These are phyloP conservation scores for Arvicanthis niloticus DNA, from an alignment of 2,113 vertebrate species.

Conservation along the genomic window DNA sequence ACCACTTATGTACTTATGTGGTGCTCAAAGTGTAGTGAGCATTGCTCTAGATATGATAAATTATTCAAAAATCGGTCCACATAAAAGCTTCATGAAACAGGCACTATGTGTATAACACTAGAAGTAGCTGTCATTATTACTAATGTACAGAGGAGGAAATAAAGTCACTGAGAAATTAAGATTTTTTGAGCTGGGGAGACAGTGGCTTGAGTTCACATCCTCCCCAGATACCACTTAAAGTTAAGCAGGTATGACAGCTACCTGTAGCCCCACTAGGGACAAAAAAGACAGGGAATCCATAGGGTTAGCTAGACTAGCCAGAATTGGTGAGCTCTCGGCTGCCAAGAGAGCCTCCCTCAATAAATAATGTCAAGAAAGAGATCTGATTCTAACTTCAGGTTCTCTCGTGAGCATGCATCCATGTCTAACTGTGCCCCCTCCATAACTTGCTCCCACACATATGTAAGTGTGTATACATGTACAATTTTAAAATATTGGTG, in stretches of 20 bases:
- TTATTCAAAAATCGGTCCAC: background rate
- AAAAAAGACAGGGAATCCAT: background rate
- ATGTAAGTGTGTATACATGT: background rate
- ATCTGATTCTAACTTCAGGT: background rate
- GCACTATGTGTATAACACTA: background rate
- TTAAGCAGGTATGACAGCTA: background rate
- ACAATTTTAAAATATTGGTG: background rate
- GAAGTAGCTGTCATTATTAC: background rate
- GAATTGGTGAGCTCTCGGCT: no score
- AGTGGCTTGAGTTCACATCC: background rate
- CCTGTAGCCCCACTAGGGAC: background rate
- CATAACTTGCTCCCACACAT: background rate
- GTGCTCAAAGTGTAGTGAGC: background rate
- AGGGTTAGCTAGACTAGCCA: background rate
- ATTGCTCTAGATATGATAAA: background rate
- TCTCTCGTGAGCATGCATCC: no score
- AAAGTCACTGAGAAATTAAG: background rate
- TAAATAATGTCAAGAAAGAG: background rate
- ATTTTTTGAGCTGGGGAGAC: background rate
- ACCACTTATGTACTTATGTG: background rate
- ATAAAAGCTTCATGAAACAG: background rate
- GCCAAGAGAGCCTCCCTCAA: background rate
- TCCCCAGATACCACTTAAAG: background rate
- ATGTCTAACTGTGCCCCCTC: no score
- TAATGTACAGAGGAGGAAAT: background rate